Evolutionary conservation across 1,140 invertebrate genomes (phyloP), one percentile per base, ranked within the genome.

Genomic region (Drosophila equinoxialis): DNA sequence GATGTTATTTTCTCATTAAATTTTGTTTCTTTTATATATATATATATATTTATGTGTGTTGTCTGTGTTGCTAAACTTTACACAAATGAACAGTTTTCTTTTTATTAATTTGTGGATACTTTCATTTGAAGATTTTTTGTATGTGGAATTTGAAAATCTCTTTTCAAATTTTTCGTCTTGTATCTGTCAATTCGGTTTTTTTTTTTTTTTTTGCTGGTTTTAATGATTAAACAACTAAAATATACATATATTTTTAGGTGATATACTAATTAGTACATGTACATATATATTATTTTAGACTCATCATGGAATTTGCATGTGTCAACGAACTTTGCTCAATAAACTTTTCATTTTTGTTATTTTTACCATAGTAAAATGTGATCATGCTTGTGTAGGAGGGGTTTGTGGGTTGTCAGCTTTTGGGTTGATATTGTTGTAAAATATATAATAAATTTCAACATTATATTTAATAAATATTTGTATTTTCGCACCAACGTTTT

Each of bases 1-100:
- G 77, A 89, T 89, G 87, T 89, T 89, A 77, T 78, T 87, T 80
- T 87, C 77, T 89, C 83, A 73, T 87, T 87, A 84, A 86, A 87
- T 84, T 20, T 80, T 65, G 74, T 89, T 67, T 83, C 75, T 89
- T 67, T 83, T 71, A 83, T 83, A 83, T 86, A 87, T 72, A 76
- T 30, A 26, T 26, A 2, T 84, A 68, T 62, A 51, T 60, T 63
- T 75, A 63, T 74, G 14, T 63, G 39, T 70, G 70, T 70, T 66
- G 71, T 74, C 74, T 77, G 69, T 80, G 67, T 85, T 71, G 65
- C 72, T 76, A 67, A 80, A 74, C 70, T 79, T 82, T 87, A 87
- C 70, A 89, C 77, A 84, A 81, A 71, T 68, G 65, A 75, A 61
- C 60, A 33, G 76, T 62, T 73, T 68, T 51, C 63, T 62, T 42